These are phyloP conservation scores for Poliocrania exsul DNA, from an alignment of 2,797 vertebrate genomes.

Conservation along the genomic window DNA sequence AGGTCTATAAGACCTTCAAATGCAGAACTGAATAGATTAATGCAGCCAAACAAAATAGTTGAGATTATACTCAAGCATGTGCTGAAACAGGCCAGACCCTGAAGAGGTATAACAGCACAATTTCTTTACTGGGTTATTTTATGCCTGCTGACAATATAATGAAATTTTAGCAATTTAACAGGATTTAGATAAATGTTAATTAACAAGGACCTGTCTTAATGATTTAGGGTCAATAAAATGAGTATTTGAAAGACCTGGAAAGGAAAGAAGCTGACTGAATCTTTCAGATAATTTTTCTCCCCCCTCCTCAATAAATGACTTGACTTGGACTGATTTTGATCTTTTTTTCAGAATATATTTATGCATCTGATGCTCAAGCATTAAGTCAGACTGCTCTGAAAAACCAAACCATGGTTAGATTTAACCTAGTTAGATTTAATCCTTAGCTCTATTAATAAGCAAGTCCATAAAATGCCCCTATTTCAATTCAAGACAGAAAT, in stretches of 20 bases:
- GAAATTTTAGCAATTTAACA: constrained; percentile 38
- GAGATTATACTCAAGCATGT: not conserved
- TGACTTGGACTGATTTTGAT: not conserved
- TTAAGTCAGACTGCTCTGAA: not conserved
- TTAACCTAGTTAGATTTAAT: constrained; percentile 14
- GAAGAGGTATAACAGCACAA: not conserved
- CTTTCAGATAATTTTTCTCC: not conserved
- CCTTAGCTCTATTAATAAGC: not conserved
- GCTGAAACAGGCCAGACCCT: not conserved
- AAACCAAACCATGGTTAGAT: not conserved
- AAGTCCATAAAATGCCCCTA: not conserved
- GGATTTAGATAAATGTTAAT: constrained; percentile 33
- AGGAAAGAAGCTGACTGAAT: not conserved
- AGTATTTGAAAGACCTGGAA: not conserved
- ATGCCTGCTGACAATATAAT: constrained; percentile 38
- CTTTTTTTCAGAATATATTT: not conserved
- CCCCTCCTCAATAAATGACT: not conserved
- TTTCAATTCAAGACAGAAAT: constrained; percentile 28
- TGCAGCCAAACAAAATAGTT: not conserved
- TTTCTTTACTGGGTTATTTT: constrained; percentile 27
- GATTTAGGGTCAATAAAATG: constrained; percentile 17
- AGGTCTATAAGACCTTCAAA: not conserved
- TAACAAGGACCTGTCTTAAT: constrained; percentile 31
- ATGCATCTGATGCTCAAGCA: not conserved
- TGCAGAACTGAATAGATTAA: not conserved